Base-by-base conservation (phyloP, 2,113 vertebrate species). In the Cercopithecus mona region DNA sequence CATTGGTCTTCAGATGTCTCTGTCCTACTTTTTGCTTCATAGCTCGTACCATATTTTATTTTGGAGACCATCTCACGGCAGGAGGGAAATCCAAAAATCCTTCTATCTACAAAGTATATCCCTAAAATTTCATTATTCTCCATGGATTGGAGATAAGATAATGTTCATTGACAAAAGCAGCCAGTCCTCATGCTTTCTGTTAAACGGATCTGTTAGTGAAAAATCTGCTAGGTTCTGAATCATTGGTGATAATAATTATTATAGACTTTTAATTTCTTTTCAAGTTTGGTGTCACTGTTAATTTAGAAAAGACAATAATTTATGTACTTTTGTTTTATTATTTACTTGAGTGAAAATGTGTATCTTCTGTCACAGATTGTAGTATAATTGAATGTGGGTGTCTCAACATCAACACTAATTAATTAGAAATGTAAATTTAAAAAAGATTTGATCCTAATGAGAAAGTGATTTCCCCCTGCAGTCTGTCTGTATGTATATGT, bases 341-440 rank as follows among this genome's bases (percentile, higher is more conserved):
- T 98, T 98, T 97, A 97, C 97, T 97, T 97, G 93, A 94, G 72
- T 96, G 89, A 96, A 98, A 98, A 72, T 88, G 90, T 91, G 79
- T 96, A 96, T 98, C 84, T 97, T 97, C 85, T 50, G 50, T 96
- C 97, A 73, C 86, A 0, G 89, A 98, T 94, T 97, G 88, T 81
- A 66, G 45, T 92, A 76, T 93, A 98, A 93, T 97, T 96, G 96
- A 92, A 96, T 88, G 45, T 93, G 79, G 75, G 93, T 95, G 73
- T 90, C 79, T 97, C 97, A 97, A 89, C 80, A 97, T 98, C 97
- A 97, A 82, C 76, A 95, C 70, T 98, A 98, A 98, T 98, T 98
- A 98, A 93, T 97, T 96, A 97, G 95, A 98, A 98, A 98, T 98
- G 97, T 96, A 98, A 97, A 98, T 97, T 97, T 97, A 75, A 97